phyloP scores from a whole-genome alignment of 1,140 invertebrate species.

The Drosophila carrolli region DNA sequence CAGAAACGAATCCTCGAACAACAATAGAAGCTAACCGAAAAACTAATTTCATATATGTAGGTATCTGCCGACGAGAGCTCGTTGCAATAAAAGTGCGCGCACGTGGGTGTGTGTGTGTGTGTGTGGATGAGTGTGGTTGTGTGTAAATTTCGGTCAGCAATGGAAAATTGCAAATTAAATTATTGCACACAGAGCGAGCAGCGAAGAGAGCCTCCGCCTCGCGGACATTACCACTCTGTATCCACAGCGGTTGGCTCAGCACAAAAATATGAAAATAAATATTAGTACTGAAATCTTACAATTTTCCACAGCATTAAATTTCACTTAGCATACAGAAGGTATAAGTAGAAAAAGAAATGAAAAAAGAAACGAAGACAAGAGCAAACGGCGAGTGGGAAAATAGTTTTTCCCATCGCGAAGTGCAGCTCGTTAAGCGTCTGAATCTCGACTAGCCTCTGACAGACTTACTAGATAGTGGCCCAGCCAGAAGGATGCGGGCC shows the following conservation, averaged over 20 bases:
- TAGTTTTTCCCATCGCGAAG: constrained; percentile 36
- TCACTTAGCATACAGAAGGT: constrained; percentile 65
- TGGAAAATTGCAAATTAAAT: constrained; percentile 63
- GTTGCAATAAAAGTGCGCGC: constrained; percentile 18
- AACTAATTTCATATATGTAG: constrained; percentile 52
- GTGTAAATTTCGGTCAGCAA: constrained; percentile 40
- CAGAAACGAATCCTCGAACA: constrained; percentile 23
- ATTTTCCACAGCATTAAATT: constrained; percentile 76
- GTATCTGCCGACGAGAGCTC: neutral
- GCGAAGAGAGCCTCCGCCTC: neutral
- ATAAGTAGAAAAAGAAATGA: constrained; percentile 5
- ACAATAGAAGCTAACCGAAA: constrained; percentile 45
- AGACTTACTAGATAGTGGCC: constrained; percentile 34
- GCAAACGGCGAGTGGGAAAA: constrained; percentile 17
- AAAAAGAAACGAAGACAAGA: neutral
- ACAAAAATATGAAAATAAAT: constrained; percentile 66
- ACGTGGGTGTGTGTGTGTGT: constrained; percentile 3
- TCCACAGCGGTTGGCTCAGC: constrained; percentile 5
- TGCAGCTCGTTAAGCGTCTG: constrained; percentile 62
- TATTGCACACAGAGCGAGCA: constrained; percentile 37
- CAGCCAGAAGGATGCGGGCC: neutral
- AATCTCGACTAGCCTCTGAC: constrained; percentile 39
- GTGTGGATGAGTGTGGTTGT: constrained; percentile 4
- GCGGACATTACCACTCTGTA: neutral
- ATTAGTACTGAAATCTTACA: constrained; percentile 66